These are phyloP conservation scores for Ceratina australensis DNA, from an alignment of 1,140 invertebrate genomes.

Conservation along the genomic window DNA sequence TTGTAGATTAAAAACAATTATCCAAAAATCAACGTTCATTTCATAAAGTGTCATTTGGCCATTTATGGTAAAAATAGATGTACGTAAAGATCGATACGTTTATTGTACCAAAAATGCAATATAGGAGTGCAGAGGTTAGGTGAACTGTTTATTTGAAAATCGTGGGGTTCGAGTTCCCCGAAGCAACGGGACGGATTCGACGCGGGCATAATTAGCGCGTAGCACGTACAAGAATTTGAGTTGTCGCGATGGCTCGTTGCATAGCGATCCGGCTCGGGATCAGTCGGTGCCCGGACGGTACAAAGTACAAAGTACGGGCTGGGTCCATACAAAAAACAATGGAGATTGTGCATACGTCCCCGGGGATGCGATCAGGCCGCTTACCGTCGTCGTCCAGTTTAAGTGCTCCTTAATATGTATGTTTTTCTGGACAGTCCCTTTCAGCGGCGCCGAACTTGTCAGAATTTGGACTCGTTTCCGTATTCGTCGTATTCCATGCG, in stretches of 20 bases:
- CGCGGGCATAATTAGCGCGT: conserved; percentile 53
- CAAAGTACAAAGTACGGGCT: conserved; percentile 37
- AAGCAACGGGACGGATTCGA: background rate
- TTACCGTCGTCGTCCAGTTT: conserved; percentile 52
- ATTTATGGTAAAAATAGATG: too few relatives aligned
- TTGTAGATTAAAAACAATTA: too few relatives aligned
- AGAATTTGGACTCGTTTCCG: conserved; percentile 64
- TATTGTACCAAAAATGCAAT: too few relatives aligned
- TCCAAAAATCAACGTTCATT: too few relatives aligned
- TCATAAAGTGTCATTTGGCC: too few relatives aligned
- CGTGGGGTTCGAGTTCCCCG: conserved; percentile 40
- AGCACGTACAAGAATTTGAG: conserved; percentile 51
- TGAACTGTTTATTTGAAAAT: too few relatives aligned
- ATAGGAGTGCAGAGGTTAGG: too few relatives aligned
- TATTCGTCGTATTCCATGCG: conserved; percentile 60
- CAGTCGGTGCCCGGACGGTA: conserved; percentile 26
- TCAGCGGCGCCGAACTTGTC: conserved; percentile 51
- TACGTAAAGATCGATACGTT: too few relatives aligned
- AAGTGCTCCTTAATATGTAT: conserved; percentile 64
- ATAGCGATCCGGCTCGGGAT: conserved; percentile 37
- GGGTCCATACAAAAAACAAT: conserved; percentile 55
- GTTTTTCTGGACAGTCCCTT: conserved; percentile 59
- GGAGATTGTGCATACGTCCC: conserved; percentile 66
- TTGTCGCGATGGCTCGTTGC: conserved; percentile 31
- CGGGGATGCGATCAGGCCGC: conserved; percentile 48